phyloP scores from a whole-genome alignment of 2,797 vertebrate species.

The Iguana delicatissima region DNA sequence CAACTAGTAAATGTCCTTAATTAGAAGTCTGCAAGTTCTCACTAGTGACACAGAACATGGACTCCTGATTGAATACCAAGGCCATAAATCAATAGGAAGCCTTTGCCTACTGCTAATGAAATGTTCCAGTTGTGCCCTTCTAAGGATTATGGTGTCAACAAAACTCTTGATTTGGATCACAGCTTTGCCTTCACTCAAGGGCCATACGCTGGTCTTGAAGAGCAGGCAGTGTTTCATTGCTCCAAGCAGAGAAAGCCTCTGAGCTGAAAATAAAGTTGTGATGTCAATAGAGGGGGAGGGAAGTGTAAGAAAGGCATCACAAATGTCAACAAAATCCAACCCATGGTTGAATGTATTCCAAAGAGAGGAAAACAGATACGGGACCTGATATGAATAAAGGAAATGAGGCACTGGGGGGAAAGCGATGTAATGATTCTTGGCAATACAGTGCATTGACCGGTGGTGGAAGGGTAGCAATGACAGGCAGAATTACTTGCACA shows the following conservation, averaged over 20 bases:
- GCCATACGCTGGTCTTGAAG: slow-evolving; percentile 64
- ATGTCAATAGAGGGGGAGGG: slow-evolving; percentile 35
- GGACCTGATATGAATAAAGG: not conserved
- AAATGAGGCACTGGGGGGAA: not conserved
- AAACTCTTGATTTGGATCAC: slow-evolving; percentile 76
- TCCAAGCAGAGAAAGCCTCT: slow-evolving; percentile 34
- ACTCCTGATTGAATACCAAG: slow-evolving; percentile 70
- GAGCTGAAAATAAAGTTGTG: slow-evolving; percentile 72
- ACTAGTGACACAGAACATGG: slow-evolving; percentile 64
- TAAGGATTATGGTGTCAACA: slow-evolving; percentile 77
- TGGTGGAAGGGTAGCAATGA: not conserved
- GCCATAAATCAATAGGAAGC: slow-evolving; percentile 74
- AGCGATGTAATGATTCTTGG: not conserved
- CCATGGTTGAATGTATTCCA: not conserved
- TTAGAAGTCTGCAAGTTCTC: slow-evolving; percentile 63
- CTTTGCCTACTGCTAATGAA: slow-evolving; percentile 71
- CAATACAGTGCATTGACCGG: not conserved
- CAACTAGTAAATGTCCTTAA: slow-evolving; percentile 66
- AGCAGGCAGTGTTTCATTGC: slow-evolving; percentile 65
- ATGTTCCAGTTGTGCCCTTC: slow-evolving; percentile 74
- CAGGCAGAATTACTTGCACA: not conserved
- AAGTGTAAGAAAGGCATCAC: not conserved
- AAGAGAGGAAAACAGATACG: slow-evolving; percentile 7
- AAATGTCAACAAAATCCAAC: slow-evolving; percentile 38
- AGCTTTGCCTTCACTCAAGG: slow-evolving; percentile 75